Conservation (phyloP, 1,140 invertebrate genomes). For the Subanguina moxae region DNA sequence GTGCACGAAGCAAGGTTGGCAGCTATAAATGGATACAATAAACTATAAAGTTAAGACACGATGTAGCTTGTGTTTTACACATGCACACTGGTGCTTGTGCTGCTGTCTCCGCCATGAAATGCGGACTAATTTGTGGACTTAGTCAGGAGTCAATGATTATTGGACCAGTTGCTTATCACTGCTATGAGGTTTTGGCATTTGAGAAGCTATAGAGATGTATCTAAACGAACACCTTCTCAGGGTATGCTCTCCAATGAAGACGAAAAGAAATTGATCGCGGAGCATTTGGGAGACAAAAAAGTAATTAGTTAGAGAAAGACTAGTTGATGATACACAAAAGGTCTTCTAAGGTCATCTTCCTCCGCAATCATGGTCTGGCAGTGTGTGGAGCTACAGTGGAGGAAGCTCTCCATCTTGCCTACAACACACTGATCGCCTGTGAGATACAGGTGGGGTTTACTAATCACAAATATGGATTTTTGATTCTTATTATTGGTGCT, state of each 20-base stretch:
- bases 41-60: slow-evolving; percentile 85
- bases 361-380: slow-evolving; percentile 86
- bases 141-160: slow-evolving; percentile 62
- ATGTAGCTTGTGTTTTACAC: slow-evolving; percentile 90
- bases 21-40: too few species aligned
- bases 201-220: slow-evolving; percentile 6
- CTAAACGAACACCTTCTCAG: background rate
- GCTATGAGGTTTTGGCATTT: slow-evolving; percentile 53
- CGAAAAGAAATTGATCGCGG: slow-evolving; percentile 60
- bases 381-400: slow-evolving; percentile 92
- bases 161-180: slow-evolving; percentile 62
- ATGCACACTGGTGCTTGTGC: slow-evolving; percentile 77
- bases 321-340: slow-evolving; percentile 7
- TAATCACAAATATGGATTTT: background rate
- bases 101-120: slow-evolving; percentile 67
- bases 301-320: slow-evolving; percentile 13
- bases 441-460: slow-evolving; percentile 68
- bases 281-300: slow-evolving; percentile 59
- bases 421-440: slow-evolving; percentile 78
- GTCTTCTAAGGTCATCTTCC: slow-evolving; percentile 71
- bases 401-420: slow-evolving; percentile 86
- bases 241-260: slow-evolving; percentile 61
- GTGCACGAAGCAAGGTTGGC: slow-evolving; percentile 79
- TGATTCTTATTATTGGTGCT: background rate
- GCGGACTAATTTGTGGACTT: slow-evolving; percentile 60